These are phyloP conservation scores for Stegastes partitus DNA, from an alignment of 2,113 vertebrate genomes.

Conservation along the genomic window DNA sequence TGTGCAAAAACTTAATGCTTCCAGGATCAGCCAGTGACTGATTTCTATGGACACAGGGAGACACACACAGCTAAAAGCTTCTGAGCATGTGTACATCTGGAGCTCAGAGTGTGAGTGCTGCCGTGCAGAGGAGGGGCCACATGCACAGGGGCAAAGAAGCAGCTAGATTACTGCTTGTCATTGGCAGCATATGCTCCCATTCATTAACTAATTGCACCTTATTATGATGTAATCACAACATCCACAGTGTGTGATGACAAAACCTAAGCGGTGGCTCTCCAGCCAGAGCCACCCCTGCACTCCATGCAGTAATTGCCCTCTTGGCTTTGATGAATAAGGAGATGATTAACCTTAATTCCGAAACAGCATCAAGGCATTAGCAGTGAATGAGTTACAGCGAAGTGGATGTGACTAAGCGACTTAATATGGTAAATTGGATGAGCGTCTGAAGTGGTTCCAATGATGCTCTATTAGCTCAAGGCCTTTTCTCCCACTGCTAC, in stretches of 20 bases:
- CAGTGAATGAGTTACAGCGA: conserved; percentile 91
- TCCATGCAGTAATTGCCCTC: conserved; percentile 91
- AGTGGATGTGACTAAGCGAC: conserved; percentile 90
- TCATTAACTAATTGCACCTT: conserved; percentile 89
- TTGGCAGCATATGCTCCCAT: conserved; percentile 80
- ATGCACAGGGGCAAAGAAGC: conserved; percentile 6
- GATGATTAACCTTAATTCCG: conserved; percentile 97
- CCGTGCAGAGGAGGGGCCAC: conserved; percentile 9
- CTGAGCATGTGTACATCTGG: conserved; percentile 17
- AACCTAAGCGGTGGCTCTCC: conserved; percentile 80
- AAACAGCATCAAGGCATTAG: conserved; percentile 91
- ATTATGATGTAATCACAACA: conserved; percentile 89
- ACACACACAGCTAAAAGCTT: background rate
- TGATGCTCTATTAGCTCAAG: conserved; percentile 78
- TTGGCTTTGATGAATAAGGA: conserved; percentile 92
- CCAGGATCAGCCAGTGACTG: too few relatives aligned
- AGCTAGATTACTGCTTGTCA: conserved; percentile 73
- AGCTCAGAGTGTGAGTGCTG: conserved; percentile 13
- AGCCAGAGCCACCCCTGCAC: conserved; percentile 83
- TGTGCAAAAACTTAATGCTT: too few relatives aligned
- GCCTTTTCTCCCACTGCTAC: conserved; percentile 63
- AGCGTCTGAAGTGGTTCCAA: conserved; percentile 77
- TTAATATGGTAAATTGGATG: conserved; percentile 91
- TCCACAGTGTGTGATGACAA: conserved; percentile 80
- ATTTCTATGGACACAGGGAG: background rate